Percentiles rank a stretch among this genome's conserved stretches.
Evolutionary conservation across 1,140 invertebrate species (phyloP).

Genomic region (Lasaia peninsularis): DNA sequence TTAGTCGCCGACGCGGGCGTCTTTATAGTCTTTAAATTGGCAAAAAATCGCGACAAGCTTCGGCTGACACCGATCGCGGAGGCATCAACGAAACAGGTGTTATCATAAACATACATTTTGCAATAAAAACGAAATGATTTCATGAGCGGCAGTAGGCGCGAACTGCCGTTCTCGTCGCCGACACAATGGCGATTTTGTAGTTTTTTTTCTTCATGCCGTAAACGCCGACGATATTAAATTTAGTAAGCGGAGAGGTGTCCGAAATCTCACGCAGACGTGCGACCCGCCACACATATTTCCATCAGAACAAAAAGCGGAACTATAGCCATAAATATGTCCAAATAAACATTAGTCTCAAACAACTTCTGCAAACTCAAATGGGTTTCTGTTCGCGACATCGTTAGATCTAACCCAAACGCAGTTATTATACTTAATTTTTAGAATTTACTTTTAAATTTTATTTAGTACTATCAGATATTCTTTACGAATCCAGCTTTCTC

Average conservation of each 20-base stretch:
- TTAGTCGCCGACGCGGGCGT: constrained; percentile 72
- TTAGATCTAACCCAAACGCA: constrained; percentile 3
- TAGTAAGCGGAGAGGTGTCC: constrained; percentile 76
- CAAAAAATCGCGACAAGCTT: constrained; percentile 72
- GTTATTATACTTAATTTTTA: background rate
- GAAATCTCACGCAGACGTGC: constrained; percentile 76
- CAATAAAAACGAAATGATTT: constrained; percentile 76
- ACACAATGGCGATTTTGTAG: constrained; percentile 74
- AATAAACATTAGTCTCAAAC: constrained; percentile 73
- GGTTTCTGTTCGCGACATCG: constrained; percentile 35
- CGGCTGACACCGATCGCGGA: constrained; percentile 71
- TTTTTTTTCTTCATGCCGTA: constrained; percentile 67
- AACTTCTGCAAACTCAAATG: constrained; percentile 43
- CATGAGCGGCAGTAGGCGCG: constrained; percentile 74
- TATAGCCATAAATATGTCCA: constrained; percentile 77
- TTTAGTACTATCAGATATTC: too few species aligned
- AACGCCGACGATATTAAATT: constrained; percentile 75
- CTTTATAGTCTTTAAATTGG: constrained; percentile 75
- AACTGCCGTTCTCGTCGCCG: constrained; percentile 70
- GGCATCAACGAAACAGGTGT: constrained; percentile 76
- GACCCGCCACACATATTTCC: constrained; percentile 76
- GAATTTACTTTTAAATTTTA: too few species aligned
- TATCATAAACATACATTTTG: constrained; percentile 77
- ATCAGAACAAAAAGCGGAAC: constrained; percentile 74
- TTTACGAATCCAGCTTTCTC: too few species aligned